A percentile compares a stretch with the other conserved stretches of the same genome.
phyloP scores from a whole-genome alignment of 1,140 invertebrate genomes.

The Sipha flava region DNA sequence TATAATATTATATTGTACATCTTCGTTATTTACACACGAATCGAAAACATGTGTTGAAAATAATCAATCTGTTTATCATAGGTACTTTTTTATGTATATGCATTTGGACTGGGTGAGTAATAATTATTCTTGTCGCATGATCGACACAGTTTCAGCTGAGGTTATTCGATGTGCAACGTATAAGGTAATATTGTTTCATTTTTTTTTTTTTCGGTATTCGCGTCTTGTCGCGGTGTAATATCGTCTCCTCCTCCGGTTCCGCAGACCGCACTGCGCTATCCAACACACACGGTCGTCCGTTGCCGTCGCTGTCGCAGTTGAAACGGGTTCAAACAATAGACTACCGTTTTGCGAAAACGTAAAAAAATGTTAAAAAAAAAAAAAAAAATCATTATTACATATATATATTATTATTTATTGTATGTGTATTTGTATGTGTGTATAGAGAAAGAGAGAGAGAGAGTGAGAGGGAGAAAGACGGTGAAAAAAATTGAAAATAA shows the following conservation, averaged over 20 bases:
- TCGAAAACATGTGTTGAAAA: too few relatives aligned
- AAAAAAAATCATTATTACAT: neutral
- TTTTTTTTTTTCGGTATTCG: neutral
- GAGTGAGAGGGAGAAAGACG: neutral
- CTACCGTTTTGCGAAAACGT: conserved; percentile 12
- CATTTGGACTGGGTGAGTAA: neutral
- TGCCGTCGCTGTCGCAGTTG: neutral
- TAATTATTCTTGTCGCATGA: neutral
- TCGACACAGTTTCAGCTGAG: neutral
- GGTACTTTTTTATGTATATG: too few relatives aligned
- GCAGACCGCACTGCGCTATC: too few relatives aligned
- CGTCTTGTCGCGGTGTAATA: neutral
- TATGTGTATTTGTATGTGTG: too few relatives aligned
- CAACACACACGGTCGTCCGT: too few relatives aligned
- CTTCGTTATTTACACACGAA: too few relatives aligned
- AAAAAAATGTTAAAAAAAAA: neutral
- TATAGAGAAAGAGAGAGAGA: too few relatives aligned
- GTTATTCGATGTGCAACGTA: neutral
- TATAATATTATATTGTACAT: too few relatives aligned
- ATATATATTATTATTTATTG: too few relatives aligned
- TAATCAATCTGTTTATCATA: too few relatives aligned
- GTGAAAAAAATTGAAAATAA: neutral
- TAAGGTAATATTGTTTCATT: neutral
- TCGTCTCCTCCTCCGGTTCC: neutral
- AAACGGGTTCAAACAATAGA: conserved; percentile 26